Evolutionary conservation across 2,888 invertebrate genomes (phyloP), one percentile per base, ranked within the genome.

Genomic region (Sinelater perroti): DNA sequence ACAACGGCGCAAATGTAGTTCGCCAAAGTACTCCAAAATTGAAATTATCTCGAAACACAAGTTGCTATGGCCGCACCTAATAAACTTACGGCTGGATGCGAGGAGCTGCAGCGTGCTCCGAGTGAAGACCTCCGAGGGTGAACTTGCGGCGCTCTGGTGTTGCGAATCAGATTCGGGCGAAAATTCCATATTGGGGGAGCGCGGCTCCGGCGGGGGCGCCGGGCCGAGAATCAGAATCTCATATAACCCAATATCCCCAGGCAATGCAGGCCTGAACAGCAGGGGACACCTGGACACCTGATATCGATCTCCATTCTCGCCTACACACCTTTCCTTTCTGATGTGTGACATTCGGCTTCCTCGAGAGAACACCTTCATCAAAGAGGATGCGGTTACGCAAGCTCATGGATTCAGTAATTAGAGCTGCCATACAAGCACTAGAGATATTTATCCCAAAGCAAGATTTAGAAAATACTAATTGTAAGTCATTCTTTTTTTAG

Each of bases 1-100:
- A 47, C 55, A 24, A 49, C 47, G 31, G 20, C 31, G 14, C 55
- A 47, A 55, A 55, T 42, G 20, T 46, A 47, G 36, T 46, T 54
- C 31, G 18, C 20, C 18, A 40, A 33, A 47, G 38, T 46, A 31
- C 30, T 46, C 30, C 17, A 35, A 30, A 53, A 45, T 44, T 36
- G 30, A 53, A 33, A 53, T 45, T 45, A 50, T 14, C 16, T 20
- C 28, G 18, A 44, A 24, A 44, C 44, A 44, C 30, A 14, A 24
- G 44, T 30, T 44, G 16, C 14, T 14, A 3, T 21, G 24, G 24
- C 8, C 14, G 24, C 13, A 17, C 13, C 17, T 40, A 40, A 20
- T 40, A 21, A 40, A 40, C n/a, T 8, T 40, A 14, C 14, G 18
- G 18, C 36, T 36, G 18, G 36, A 36, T 36, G 36, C 36, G 18